Evolutionary conservation across 2,888 invertebrate species (phyloP).

Genomic region (Eupithecia subfuscata): DNA sequence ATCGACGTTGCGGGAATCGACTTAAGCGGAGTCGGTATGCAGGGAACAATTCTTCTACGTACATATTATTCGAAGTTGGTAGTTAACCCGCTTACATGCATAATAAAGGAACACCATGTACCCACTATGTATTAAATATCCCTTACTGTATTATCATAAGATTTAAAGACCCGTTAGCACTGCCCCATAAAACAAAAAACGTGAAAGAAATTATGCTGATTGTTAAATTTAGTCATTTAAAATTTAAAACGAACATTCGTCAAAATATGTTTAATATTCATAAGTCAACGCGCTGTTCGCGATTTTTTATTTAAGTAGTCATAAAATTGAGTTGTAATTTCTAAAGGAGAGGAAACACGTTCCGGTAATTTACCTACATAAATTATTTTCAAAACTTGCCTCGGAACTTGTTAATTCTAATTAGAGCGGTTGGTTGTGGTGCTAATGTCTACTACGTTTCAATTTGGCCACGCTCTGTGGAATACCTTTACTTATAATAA

Average conservation of each 20-base stretch:
- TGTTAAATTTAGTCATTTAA: conserved; percentile 12
- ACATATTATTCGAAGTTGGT: too few relatives aligned
- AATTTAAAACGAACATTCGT: conserved; percentile 4
- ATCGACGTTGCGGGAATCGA: too few relatives aligned
- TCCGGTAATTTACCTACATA: conserved; percentile 3
- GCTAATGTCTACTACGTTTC: not conserved
- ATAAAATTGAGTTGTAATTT: conserved; percentile 8
- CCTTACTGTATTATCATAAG: not conserved
- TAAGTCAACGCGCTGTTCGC: not conserved
- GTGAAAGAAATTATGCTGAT: not conserved
- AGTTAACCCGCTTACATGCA: too few relatives aligned
- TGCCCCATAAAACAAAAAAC: not conserved
- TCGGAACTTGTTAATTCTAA: conserved; percentile 20
- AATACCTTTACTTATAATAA: not conserved
- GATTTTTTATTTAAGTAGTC: conserved; percentile 6
- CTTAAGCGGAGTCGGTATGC: too few relatives aligned
- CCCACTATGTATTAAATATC: too few relatives aligned
- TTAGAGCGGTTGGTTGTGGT: not conserved
- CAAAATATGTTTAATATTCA: conserved; percentile 13
- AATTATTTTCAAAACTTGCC: conserved; percentile 18
- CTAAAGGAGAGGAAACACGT: not conserved
- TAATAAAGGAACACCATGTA: too few relatives aligned
- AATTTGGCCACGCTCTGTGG: not conserved
- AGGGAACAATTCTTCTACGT: too few relatives aligned
- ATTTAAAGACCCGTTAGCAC: not conserved